Conservation (phyloP, 2,797 vertebrate species). For the Luscinia megarhynchos region DNA sequence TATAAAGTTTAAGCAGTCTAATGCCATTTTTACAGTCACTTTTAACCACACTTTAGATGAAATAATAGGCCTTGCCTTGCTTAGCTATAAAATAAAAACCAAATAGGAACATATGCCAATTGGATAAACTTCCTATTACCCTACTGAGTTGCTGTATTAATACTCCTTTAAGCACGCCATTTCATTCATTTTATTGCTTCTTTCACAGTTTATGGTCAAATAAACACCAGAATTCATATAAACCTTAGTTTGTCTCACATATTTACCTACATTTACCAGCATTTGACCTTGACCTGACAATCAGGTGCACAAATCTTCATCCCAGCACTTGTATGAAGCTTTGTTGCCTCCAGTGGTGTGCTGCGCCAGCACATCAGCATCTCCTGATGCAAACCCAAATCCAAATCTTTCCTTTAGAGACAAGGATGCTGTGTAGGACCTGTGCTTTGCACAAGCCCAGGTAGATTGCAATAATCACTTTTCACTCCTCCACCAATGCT, state of each 20-base stretch:
- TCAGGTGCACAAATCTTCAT: not conserved
- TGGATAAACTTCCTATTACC: slow-evolving; percentile 6
- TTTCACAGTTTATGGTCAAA: not conserved
- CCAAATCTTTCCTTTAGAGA: not conserved
- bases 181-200: not conserved
- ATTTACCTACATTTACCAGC: not conserved
- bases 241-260: not conserved
- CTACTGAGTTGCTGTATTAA: not conserved
- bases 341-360: not conserved
- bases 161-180: not conserved
- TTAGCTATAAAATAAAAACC: slow-evolving; percentile 14
- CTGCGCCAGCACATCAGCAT: not conserved
- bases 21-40: not conserved
- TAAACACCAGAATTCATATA: not conserved
- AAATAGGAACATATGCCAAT: not conserved
- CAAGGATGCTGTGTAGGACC: not conserved
- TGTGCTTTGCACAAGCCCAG: not conserved
- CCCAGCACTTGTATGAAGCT: fast-evolving
- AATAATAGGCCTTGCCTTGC: not conserved
- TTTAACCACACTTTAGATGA: slow-evolving; percentile 1
- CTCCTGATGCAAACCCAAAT: not conserved
- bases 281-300: not conserved
- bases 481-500: not conserved
- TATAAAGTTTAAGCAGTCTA: not conserved
- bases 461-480: not conserved